phyloP scores from a whole-genome alignment of 2,797 vertebrate genomes.

The Periparus ater region DNA sequence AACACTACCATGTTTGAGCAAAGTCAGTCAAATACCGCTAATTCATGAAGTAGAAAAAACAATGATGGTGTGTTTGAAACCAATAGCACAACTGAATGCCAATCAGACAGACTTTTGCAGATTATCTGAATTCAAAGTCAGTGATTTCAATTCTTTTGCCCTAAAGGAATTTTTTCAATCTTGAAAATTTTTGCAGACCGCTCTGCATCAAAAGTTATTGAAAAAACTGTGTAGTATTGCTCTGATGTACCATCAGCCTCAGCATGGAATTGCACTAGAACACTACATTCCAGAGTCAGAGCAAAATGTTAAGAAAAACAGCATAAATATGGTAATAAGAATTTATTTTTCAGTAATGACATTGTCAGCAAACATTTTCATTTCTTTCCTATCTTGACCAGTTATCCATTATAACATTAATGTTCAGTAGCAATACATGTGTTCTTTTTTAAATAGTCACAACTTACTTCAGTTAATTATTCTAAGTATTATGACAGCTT shows the following conservation, averaged over 20 bases:
- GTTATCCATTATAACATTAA: background rate
- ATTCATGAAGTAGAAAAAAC: background rate
- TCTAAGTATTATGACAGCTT: background rate
- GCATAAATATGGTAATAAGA: background rate
- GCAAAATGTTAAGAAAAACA: background rate
- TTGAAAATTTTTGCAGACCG: background rate
- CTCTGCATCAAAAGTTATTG: background rate
- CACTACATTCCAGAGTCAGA: background rate
- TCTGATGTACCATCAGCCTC: background rate
- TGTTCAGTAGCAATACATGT: background rate
- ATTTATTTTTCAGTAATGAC: background rate
- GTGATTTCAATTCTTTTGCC: background rate
- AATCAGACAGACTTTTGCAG: background rate
- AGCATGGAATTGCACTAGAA: background rate
- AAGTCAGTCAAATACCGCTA: background rate
- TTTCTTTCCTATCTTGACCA: background rate
- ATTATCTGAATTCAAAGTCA: slow-evolving; percentile 29
- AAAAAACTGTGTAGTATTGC: background rate
- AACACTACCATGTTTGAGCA: background rate
- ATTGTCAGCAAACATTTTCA: background rate
- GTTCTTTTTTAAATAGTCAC: background rate
- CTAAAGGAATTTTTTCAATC: background rate
- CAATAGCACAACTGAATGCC: background rate
- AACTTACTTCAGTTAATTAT: background rate
- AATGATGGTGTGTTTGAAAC: background rate